These are phyloP conservation scores for Drosophila athabasca DNA, from an alignment of 1,140 invertebrate genomes.

Conservation along the genomic window DNA sequence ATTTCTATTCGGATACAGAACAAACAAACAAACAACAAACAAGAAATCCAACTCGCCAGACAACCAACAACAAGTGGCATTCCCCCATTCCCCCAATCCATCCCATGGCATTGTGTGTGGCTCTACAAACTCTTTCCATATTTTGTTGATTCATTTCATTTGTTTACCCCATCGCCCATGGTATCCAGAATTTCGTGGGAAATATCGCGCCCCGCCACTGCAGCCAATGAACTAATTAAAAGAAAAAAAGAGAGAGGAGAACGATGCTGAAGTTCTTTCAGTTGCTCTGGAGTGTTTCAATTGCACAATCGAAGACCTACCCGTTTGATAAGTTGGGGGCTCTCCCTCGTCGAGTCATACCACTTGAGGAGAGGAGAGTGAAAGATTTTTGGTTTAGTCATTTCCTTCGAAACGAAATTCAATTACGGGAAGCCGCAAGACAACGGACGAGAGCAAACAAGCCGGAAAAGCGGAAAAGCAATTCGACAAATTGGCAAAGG, in stretches of 20 bases:
- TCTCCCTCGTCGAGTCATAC: constrained; percentile 7
- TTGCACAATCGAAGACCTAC: constrained; percentile 42
- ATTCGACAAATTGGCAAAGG: constrained; percentile 72
- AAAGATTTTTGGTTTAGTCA: constrained; percentile 65
- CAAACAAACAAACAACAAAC: constrained; percentile 35
- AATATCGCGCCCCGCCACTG: constrained; percentile 54
- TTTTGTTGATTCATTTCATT: constrained; percentile 76
- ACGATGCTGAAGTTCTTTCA: constrained; percentile 4
- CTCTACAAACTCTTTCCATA: constrained; percentile 29
- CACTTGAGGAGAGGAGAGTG: constrained; percentile 41
- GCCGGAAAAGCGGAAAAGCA: constrained; percentile 54
- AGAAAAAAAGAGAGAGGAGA: constrained; percentile 1
- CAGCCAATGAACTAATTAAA: constrained; percentile 80
- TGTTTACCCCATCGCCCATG: constrained; percentile 56
- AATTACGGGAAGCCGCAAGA: constrained; percentile 28
- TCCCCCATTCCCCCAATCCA: constrained; percentile 36
- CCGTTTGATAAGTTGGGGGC: constrained; percentile 33
- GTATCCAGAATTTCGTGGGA: constrained; percentile 65
- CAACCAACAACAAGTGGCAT: constrained; percentile 43
- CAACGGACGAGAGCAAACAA: constrained; percentile 24
- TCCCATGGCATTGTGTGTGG: constrained; percentile 32
- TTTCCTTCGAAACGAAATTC: constrained; percentile 66
- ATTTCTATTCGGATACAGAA: constrained; percentile 16
- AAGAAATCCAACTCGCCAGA: not conserved
- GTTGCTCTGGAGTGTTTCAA: constrained; percentile 34